Percentiles rank a stretch among this genome's conserved stretches.
These are phyloP conservation scores for Phenganax marumi DNA, from an alignment of 92 coral and sea anemone species.

Conservation along the genomic window DNA sequence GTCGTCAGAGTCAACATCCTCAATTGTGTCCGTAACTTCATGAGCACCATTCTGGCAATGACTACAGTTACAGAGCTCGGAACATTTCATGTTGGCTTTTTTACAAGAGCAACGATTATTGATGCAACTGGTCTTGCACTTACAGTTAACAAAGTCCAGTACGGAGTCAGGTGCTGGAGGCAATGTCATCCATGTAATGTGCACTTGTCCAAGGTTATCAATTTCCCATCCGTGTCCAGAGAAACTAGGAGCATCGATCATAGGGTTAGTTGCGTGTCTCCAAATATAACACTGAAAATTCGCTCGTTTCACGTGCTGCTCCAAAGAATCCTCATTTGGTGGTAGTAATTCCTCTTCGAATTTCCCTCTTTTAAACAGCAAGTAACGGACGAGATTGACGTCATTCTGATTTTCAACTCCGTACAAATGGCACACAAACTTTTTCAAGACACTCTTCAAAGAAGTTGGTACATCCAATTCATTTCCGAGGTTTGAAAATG, in stretches of 20 bases:
- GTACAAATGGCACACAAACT: conserved; percentile 13
- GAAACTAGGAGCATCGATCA: not conserved
- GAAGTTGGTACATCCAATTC: conserved; percentile 10
- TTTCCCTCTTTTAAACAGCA: too few species aligned
- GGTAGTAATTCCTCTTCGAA: conserved; percentile 3
- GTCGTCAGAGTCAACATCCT: too few species aligned
- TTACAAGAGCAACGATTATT: too few species aligned
- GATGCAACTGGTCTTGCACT: too few species aligned
- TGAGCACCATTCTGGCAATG: too few species aligned
- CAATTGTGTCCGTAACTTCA: too few species aligned
- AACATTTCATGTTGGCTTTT: too few species aligned
- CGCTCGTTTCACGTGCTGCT: conserved; percentile 8
- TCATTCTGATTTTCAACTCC: too few species aligned
- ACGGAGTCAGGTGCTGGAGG: too few species aligned
- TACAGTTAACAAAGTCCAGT: not conserved
- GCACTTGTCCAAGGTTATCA: not conserved
- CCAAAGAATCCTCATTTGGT: conserved; percentile 10
- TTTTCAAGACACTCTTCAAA: not conserved
- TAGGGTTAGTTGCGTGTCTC: not conserved
- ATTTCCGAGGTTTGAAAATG: conserved; percentile 5
- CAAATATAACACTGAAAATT: conserved; percentile 18
- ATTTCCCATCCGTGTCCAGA: conserved; percentile 23
- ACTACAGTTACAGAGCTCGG: too few species aligned
- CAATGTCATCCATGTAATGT: conserved; percentile 11
- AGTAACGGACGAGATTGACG: too few species aligned